Base-by-base conservation (phyloP, 2,113 vertebrate genomes). In the Microcebus lehilahytsara region DNA sequence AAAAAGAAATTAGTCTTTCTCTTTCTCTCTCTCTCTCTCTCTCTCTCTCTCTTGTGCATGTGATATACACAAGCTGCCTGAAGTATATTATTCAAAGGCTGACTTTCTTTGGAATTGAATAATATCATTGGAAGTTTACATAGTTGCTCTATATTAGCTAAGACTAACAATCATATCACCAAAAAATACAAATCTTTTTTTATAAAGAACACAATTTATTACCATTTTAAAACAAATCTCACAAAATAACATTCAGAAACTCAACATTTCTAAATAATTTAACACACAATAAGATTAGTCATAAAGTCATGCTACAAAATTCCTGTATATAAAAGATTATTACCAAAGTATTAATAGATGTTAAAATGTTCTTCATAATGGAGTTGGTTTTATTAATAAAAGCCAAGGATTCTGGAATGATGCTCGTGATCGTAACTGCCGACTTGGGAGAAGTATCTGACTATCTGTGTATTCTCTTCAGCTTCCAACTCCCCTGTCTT, bases 191-290 rank as follows among this genome's bases (percentile, higher is more conserved):
- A 71, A 56, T 60, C 9, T 4, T 97, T 97, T 93, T 98, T 98
- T 97, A 99, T 46, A 99, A 99, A 98, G 97, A 98, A 97, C 12
- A 98, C 93, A 79, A 42, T 98, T 98, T 98, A 98, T 98, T 98
- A 97, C 98, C 97, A 96, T 98, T 98, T 98, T 91, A 97, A 86
- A 98, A 98, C 97, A 98, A 95, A 88, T 98, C 97, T 98, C 98
- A 98, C 98, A 98, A 98, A 98, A 97, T 97, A 98, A 98, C 97
- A 97, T 98, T 98, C 97, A 97, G 91, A 97, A 98, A 98, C 97
- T 97, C 89, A 98, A 93, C 94, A 98, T 72, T 97, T 97, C 98
- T 98, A 98, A 98, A 98, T 98, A 98, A 98, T 96, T 98, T 98
- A 98, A 98, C 96, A 98, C 96, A 97, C 97, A 98, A 96, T 98